Percentiles rank a stretch among this genome's conserved stretches.
These are phyloP conservation scores for Sapayoa aenigma DNA, from an alignment of 2,113 vertebrate species.

Conservation along the genomic window DNA sequence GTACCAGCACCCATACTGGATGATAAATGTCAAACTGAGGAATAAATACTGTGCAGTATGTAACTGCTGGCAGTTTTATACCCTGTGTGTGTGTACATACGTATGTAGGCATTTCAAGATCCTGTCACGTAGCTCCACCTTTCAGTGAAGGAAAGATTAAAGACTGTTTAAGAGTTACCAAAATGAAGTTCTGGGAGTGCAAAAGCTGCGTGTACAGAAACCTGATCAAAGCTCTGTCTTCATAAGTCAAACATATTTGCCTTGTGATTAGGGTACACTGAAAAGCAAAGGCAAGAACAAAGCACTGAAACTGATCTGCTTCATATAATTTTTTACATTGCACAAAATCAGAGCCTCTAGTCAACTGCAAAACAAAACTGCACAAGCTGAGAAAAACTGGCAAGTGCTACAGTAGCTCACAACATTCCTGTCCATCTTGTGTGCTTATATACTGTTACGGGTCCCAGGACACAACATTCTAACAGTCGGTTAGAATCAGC, in stretches of 20 bases:
- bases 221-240: conserved; percentile 31
- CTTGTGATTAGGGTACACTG: background rate
- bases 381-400: conserved; percentile 25
- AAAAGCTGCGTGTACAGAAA: conserved; percentile 29
- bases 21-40: background rate
- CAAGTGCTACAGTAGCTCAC: conserved; percentile 2
- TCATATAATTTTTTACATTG: background rate
- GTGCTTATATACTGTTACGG: conserved; percentile 18
- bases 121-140: background rate
- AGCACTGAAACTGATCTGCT: background rate
- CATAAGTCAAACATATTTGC: background rate
- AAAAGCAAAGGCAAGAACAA: background rate
- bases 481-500: conserved; percentile 44
- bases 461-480: background rate
- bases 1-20: background rate
- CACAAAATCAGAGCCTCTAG: background rate
- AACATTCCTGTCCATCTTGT: conserved; percentile 5
- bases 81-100: background rate
- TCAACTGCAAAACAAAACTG: conserved; percentile 15
- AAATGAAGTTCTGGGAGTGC: background rate
- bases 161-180: background rate
- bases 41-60: background rate
- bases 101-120: background rate
- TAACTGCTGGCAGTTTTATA: background rate
- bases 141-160: background rate